A percentile compares a stretch with the other conserved stretches of the same genome.
Evolutionary conservation across 2,888 invertebrate genomes (phyloP).

Genomic region (Eupithecia subumbrata): DNA sequence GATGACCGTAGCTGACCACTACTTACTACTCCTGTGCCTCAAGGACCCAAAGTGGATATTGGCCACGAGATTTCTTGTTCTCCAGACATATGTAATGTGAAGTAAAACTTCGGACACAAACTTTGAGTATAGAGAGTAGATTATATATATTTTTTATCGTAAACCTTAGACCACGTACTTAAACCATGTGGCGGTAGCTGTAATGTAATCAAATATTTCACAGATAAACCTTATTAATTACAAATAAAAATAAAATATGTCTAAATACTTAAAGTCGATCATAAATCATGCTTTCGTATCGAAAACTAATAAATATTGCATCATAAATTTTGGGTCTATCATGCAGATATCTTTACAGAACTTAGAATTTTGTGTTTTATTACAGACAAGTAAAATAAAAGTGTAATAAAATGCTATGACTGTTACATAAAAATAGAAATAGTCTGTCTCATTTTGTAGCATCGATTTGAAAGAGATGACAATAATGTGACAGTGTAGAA

Average conservation of each 20-base stretch:
- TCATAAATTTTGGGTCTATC: slow-evolving; percentile 53
- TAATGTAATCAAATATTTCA: slow-evolving; percentile 39
- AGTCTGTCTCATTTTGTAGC: slow-evolving; percentile 32
- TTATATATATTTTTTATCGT: background rate
- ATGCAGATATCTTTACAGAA: slow-evolving; percentile 59
- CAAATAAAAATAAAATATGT: slow-evolving; percentile 54
- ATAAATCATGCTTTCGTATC: slow-evolving; percentile 62
- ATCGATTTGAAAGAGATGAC: slow-evolving; percentile 25
- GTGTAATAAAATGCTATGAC: slow-evolving; percentile 47
- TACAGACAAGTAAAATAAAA: slow-evolving; percentile 49
- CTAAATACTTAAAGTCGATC: slow-evolving; percentile 50
- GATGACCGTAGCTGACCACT: background rate
- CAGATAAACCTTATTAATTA: slow-evolving; percentile 48
- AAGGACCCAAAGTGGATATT: background rate
- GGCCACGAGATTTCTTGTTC: background rate
- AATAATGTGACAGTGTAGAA: slow-evolving; percentile 46
- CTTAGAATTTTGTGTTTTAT: slow-evolving; percentile 58
- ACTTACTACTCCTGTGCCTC: background rate
- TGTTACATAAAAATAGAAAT: slow-evolving; percentile 42
- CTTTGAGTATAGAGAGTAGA: background rate
- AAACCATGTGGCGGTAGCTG: slow-evolving; percentile 18
- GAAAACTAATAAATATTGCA: slow-evolving; percentile 54
- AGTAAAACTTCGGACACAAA: background rate
- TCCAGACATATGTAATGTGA: background rate
- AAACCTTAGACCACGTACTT: background rate